Conservation (phyloP, 1,140 invertebrate species). For the Ceratoteleas bidentatus region DNA sequence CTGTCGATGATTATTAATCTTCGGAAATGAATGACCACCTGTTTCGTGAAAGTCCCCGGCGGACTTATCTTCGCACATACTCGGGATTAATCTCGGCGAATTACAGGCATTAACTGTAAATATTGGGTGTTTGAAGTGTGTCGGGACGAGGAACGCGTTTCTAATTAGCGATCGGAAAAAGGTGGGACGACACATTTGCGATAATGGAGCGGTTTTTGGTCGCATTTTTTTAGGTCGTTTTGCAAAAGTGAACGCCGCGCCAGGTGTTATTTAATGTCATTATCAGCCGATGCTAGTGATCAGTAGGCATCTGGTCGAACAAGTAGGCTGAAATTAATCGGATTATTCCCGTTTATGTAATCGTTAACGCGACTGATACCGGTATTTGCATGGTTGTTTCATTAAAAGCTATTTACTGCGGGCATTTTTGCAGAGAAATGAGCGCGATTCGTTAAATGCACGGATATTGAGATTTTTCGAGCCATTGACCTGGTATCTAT, state of each 20-base stretch:
- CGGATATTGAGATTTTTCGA: no score
- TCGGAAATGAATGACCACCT: conserved; percentile 40
- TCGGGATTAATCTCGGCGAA: conserved; percentile 51
- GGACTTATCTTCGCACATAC: conserved; percentile 26
- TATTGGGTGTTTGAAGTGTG: conserved; percentile 32
- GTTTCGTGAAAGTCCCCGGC: conserved; percentile 49
- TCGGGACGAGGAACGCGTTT: conserved; percentile 44
- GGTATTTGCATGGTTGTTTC: conserved; percentile 16
- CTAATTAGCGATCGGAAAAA: conserved; percentile 40
- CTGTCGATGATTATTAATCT: conserved; percentile 47
- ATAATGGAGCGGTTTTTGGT: conserved; percentile 19
- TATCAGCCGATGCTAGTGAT: background rate
- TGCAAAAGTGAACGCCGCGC: conserved; percentile 26
- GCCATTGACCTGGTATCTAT: no score
- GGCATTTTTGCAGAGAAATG: conserved; percentile 1
- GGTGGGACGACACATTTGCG: conserved; percentile 34
- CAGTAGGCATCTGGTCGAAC: conserved; percentile 3
- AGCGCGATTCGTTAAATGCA: background rate
- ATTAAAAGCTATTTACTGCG: conserved; percentile 2
- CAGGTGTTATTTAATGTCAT: conserved; percentile 21
- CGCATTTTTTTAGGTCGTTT: conserved; percentile 5
- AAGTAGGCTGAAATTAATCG: conserved; percentile 22
- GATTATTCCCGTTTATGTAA: conserved; percentile 23
- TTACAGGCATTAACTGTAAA: conserved; percentile 54
- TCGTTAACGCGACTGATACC: conserved; percentile 11